Evolutionary conservation across 2,113 vertebrate species (phyloP), one percentile per base, ranked within the genome.

Genomic region (Muscicapa adusta): DNA sequence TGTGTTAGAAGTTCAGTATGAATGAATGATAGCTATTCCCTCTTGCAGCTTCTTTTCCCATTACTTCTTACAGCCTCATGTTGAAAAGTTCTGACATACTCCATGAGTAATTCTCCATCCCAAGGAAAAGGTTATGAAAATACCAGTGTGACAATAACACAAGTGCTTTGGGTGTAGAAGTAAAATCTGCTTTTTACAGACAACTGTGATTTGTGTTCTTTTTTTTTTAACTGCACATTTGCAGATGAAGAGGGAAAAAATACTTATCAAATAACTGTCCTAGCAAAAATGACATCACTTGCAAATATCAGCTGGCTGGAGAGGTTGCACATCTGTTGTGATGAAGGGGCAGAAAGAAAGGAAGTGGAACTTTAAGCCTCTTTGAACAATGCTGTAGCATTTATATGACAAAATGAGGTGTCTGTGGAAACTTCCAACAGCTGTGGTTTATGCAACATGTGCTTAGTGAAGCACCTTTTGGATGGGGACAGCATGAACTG

Each of bases 61-160:
- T 88, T 80, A 56, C 56, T 73, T 40, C 89, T 93, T 90, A 70
- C 54, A 76, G 63, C 38, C 40, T 79, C 16, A 56, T 20, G 53
- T 63, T 89, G 58, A 85, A 82, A 95, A 91, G 62, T 73, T 91
- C 74, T 93, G 75, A 93, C 60, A 48, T 70, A 45, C 28, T 88
- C 75, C 33, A 2, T 83, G 74, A 85, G 56, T 90, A 91, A 85
- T 90, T 90, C 67, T 51, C 63, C 33, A 38, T 80, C 17, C 60
- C 36, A 48, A 80, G 89, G 89, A 96, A 94, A 96, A 95, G 87
- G 87, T 96, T 96, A 95, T 71, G 88, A 91, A 97, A 97, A 96
- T 91, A 88, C 34, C 85, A 83, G 9, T 9, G 42, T 74, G 85
- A 67, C 63, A 66, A 72, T 85, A 83, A 62, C 25, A 24, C 20